Base-by-base conservation (phyloP, 2,113 vertebrate species). In the Castor canadensis region DNA sequence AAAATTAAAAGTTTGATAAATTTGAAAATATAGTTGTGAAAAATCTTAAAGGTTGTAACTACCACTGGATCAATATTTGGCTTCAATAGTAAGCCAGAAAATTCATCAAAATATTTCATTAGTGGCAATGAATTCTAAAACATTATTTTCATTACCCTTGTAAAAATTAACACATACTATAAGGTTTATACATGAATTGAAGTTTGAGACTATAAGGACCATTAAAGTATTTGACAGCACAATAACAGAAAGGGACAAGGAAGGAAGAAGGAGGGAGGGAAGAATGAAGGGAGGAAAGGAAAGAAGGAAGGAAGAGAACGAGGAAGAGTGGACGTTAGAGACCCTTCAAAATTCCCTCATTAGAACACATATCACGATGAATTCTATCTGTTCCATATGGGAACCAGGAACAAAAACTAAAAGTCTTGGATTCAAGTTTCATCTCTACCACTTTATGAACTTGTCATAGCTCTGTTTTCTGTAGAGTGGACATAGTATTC, bases 201-300 rank as follows among this genome's bases (percentile, higher is more conserved):
- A 89, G 7, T 49, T 60, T 92, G 38, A 66, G 5, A 52, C 6
- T 40, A 64, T 8, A 72, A 16, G 2, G 6, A 40, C 4, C 8
- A 5, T 66, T 82, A 35, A 66, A 80, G 69, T 81, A 58, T 22
- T 26, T 83, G 3, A 69, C 10, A 12, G 64, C 58, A 60, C 16
- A 40, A 77, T 49, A 94, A 60, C 24, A 47, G 26, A 17, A 7
- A 49, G 49, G 30, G 5, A 12, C 10, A 12, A 16, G 0, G 5
- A 79, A 28, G 45, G 10, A 15, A 47, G 30, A 2, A 40, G 2
- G 32, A 13, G 38, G 76, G 5, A 3, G 13, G 49, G 22, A 19
- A 35, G 26, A 3, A 2, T 40, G 13, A 16, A 9, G 2, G 8
- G 30, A 60, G 24, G 3, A 43, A 7, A 10, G 0, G 2, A 38